A percentile compares a stretch with the other conserved stretches of the same genome.
Conservation (phyloP, 2,113 vertebrate species). For the Pogonocichla stellata region DNA sequence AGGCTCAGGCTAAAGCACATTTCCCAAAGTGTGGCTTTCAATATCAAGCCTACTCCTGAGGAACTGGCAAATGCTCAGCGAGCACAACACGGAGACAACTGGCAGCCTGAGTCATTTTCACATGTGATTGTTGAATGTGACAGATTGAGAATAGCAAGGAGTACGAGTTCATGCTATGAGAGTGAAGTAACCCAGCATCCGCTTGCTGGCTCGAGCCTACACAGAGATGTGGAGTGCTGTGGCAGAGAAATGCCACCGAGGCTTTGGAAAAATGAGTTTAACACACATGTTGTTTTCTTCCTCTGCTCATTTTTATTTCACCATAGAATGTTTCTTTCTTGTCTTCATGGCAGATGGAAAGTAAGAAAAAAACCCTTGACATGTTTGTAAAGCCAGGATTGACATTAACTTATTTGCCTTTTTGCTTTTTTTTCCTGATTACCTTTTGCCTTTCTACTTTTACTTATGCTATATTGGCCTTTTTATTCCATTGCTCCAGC, state of each 20-base stretch:
- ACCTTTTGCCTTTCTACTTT: not conserved
- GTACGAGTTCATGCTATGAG: constrained; percentile 45
- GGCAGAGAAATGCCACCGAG: not conserved
- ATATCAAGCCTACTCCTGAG: constrained; percentile 26
- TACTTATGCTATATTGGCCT: not conserved
- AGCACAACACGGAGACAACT: constrained; percentile 32
- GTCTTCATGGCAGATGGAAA: not conserved
- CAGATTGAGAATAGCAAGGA: constrained; percentile 63
- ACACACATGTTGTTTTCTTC: not conserved
- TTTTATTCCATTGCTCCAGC: not conserved
- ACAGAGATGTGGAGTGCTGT: not conserved
- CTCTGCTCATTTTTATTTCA: constrained; percentile 23
- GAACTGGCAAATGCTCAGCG: constrained; percentile 59
- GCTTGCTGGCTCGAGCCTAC: not conserved
- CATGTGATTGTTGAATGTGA: constrained; percentile 62
- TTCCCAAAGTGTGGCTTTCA: constrained; percentile 10
- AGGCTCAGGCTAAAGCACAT: not conserved
- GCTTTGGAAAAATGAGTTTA: not conserved
- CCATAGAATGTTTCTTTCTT: not conserved
- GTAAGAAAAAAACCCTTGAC: not conserved
- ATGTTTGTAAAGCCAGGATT: not conserved
- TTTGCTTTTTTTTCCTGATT: not conserved
- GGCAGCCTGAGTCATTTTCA: constrained; percentile 43
- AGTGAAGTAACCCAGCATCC: constrained; percentile 23
- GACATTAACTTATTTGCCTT: not conserved